These are phyloP conservation scores for Drosophila vallismaia DNA, from an alignment of 2,888 invertebrate genomes.

Conservation along the genomic window DNA sequence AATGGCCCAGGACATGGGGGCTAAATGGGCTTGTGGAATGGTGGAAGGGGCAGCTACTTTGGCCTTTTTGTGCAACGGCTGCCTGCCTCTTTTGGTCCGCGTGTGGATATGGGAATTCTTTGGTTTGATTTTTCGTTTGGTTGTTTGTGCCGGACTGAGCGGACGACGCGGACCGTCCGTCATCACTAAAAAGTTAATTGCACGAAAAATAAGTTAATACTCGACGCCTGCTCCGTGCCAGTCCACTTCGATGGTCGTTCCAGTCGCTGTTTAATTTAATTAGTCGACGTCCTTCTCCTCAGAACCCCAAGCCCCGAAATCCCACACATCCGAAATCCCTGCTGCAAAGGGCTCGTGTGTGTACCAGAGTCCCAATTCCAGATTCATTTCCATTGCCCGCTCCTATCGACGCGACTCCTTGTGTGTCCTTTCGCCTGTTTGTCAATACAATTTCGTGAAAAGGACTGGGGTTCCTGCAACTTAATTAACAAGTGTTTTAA, in stretches of 20 bases:
- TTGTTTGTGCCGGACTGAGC: slow-evolving; percentile 50
- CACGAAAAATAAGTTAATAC: slow-evolving; percentile 78
- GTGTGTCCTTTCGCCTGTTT: slow-evolving; percentile 37
- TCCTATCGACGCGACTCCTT: slow-evolving; percentile 32
- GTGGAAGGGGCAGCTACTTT: slow-evolving; percentile 30
- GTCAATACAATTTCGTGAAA: slow-evolving; percentile 26
- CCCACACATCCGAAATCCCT: background rate
- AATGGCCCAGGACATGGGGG: slow-evolving; percentile 44
- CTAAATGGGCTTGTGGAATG: background rate
- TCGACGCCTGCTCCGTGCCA: slow-evolving; percentile 48
- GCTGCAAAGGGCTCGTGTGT: slow-evolving; percentile 14
- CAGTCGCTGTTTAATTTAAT: slow-evolving; percentile 73
- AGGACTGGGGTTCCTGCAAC: slow-evolving; percentile 58
- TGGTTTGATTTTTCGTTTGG: slow-evolving; percentile 71
- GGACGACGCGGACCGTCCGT: slow-evolving; percentile 28
- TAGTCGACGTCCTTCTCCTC: slow-evolving; percentile 55
- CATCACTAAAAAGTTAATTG: slow-evolving; percentile 77
- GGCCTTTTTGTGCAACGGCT: slow-evolving; percentile 32
- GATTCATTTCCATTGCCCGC: slow-evolving; percentile 10
- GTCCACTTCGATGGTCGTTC: slow-evolving; percentile 64
- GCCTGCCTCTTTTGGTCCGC: slow-evolving; percentile 9
- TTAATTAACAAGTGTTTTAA: slow-evolving; percentile 79
- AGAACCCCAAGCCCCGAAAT: slow-evolving; percentile 1
- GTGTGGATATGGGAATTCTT: slow-evolving; percentile 72
- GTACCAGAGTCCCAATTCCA: slow-evolving; percentile 27